A percentile compares a stretch with the other conserved stretches of the same genome.
Conservation (phyloP, 1,140 invertebrate species). For the Acromyrmex heyeri region DNA sequence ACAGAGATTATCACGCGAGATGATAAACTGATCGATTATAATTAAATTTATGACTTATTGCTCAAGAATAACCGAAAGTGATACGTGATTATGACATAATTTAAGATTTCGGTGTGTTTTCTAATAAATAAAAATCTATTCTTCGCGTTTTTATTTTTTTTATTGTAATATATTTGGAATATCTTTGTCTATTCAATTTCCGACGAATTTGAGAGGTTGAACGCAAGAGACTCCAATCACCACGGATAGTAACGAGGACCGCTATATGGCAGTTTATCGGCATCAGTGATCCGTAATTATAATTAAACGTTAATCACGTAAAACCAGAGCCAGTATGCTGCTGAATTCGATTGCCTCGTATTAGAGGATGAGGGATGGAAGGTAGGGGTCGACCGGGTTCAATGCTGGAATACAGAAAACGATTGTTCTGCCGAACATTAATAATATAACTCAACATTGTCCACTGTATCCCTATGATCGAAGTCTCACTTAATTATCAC, state of each 20-base stretch:
- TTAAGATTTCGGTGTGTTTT: not conserved
- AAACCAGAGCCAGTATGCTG: constrained; percentile 55
- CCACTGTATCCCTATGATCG: constrained; percentile 34
- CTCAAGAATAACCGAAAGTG: constrained; percentile 16
- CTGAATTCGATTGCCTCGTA: constrained; percentile 62
- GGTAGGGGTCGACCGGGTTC: not conserved
- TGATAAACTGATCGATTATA: constrained; percentile 30
- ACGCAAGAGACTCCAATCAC: constrained; percentile 49
- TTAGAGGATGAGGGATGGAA: constrained; percentile 48
- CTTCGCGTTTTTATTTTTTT: not conserved
- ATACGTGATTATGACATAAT: not conserved
- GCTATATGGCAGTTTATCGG: constrained; percentile 67
- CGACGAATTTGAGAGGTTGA: constrained; percentile 43
- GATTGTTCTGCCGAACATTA: constrained; percentile 55
- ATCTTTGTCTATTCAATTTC: constrained; percentile 42
- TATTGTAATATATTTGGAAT: not conserved
- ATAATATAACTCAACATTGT: constrained; percentile 54
- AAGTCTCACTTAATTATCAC: constrained; percentile 60
- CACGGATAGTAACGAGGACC: constrained; percentile 50
- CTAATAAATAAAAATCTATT: constrained; percentile 2
- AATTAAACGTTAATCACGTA: constrained; percentile 74
- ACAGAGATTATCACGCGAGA: constrained; percentile 22
- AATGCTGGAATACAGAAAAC: constrained; percentile 54
- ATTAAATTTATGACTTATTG: constrained; percentile 32
- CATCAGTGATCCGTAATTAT: constrained; percentile 72